Percentiles rank a stretch among this genome's conserved stretches.
Conservation (phyloP, 2,888 invertebrate genomes). For the Drosophila putrida region DNA sequence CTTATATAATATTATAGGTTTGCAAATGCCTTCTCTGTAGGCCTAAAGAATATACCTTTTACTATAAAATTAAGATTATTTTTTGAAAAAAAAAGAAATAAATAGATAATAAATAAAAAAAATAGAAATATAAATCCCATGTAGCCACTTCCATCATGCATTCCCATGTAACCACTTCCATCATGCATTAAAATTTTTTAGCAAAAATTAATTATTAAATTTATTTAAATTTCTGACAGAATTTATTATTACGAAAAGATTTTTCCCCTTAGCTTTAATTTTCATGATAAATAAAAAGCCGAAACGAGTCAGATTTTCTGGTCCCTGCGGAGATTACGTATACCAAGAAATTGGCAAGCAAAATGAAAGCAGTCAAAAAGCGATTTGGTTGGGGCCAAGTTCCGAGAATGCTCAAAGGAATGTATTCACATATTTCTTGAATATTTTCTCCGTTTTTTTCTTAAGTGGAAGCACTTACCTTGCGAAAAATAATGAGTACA, state of each 20-base stretch:
- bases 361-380: conserved; percentile 9
- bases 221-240: neutral
- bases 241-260: neutral
- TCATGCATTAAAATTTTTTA: too few species aligned
- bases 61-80: too few species aligned
- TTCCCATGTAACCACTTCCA: too few species aligned
- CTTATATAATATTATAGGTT: too few species aligned
- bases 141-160: too few species aligned
- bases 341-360: conserved; percentile 11
- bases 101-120: too few species aligned
- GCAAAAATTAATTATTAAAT: too few species aligned
- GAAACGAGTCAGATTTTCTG: neutral
- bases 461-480: neutral
- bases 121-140: too few species aligned
- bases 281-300: neutral
- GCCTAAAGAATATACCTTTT: too few species aligned
- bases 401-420: neutral
- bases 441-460: neutral
- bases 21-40: too few species aligned
- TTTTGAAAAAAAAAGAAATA: too few species aligned
- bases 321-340: neutral
- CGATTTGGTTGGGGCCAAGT: neutral
- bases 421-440: conserved; percentile 4
- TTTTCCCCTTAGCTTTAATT: neutral
- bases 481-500: neutral